Evolutionary conservation across 2,113 vertebrate genomes (phyloP), one percentile per base, ranked within the genome.

Genomic region (Pholis gunnellus): DNA sequence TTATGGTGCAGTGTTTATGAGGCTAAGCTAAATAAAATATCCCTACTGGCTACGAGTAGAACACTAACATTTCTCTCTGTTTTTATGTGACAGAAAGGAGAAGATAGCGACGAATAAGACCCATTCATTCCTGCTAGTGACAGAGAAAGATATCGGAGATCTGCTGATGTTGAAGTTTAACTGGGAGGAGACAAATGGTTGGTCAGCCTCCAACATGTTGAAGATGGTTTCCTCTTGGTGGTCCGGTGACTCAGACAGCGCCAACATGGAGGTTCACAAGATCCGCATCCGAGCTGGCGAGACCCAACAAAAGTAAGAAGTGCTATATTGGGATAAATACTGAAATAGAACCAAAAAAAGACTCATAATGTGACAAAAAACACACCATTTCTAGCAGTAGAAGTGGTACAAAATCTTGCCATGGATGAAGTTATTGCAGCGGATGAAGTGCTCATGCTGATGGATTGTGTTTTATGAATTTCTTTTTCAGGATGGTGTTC

Each of bases 41-140:
- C 38, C 6, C 36, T 17, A 5, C 59, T 59, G 52, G 27, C 40
- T 72, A 6, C 1, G 3, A 63, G 46, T 9, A 18, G 3, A 64
- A 64, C 14, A 31, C 13, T 29, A 29, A 78, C 44, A 15, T 14
- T 31, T 78, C 2, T 48, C 44, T 57, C 0, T 7, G 0, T 50
- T 14, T 31, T 11, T 40, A n/a, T 79, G 65, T 70, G 74, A 9
- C 87, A 96, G 95, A 22, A 93, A 92, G 44, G 94, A 95, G 67
- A 95, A 93, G 71, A 92, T 95, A 6, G 9, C 65, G 0, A 75
- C 84, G 63, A 95, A 95, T 65, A 94, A 66, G 86, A 96, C 95
- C 0, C 93, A 94, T 20, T 96, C 95, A 0, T 96, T 96, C 82
- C 91, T 96, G 65, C 85, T 96, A 74, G 93, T 95, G 81, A 95